phyloP scores from a whole-genome alignment of 2,888 invertebrate genomes.

The Ectropis crepuscularia region DNA sequence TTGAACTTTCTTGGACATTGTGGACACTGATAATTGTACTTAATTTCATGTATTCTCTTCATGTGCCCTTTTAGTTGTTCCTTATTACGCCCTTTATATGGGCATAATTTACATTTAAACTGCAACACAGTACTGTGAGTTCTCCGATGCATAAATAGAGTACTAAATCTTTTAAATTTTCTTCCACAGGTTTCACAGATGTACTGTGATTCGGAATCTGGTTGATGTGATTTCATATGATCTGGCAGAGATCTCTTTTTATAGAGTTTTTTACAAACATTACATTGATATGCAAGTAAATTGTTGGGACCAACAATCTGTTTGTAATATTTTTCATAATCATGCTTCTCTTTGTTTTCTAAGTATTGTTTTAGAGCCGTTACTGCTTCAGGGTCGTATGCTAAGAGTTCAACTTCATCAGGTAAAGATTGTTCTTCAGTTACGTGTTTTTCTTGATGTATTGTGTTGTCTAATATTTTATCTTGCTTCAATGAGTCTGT shows the following conservation, averaged over 20 bases:
- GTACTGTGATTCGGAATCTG: slow-evolving; percentile 1
- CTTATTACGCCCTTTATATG: slow-evolving; percentile 5
- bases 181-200: slow-evolving; percentile 4
- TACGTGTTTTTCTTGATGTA: too few relatives aligned
- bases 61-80: not conserved
- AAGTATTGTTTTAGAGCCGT: too few relatives aligned
- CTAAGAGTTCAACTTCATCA: too few relatives aligned
- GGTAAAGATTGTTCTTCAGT: too few relatives aligned
- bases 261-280: not conserved
- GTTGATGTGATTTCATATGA: slow-evolving; percentile 1
- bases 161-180: slow-evolving; percentile 4
- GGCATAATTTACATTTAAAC: slow-evolving; percentile 16
- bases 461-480: too few relatives aligned
- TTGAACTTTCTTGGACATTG: not conserved
- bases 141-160: not conserved
- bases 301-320: not conserved
- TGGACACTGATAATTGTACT: slow-evolving; percentile 4
- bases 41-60: slow-evolving; percentile 3
- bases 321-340: not conserved
- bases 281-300: not conserved
- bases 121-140: not conserved
- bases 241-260: not conserved
- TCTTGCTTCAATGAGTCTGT: too few relatives aligned
- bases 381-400: too few relatives aligned
- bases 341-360: too few relatives aligned